Evolutionary conservation across 2,113 vertebrate species (phyloP), one percentile per base, ranked within the genome.

Genomic region (Otus sunia): DNA sequence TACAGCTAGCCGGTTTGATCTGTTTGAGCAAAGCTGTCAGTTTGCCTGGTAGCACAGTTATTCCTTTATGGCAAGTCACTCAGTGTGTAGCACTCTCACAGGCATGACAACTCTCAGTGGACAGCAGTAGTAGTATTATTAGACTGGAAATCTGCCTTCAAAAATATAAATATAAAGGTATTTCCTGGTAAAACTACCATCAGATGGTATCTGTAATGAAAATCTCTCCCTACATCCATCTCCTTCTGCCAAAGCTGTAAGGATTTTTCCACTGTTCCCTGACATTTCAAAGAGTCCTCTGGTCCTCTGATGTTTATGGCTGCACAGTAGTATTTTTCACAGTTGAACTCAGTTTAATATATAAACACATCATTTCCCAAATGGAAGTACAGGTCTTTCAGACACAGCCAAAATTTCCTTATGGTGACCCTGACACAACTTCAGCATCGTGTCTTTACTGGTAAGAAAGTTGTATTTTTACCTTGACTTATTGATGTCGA

Each of bases 111-210:
- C 14, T 68, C 36, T 68, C 66, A 45, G 52, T 1, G 3, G 78
- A 53, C 47, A 68, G 74, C 30, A 85, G n/a, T 1, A 72, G 23
- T 10, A 75, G 39, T 59, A 72, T 47, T 64, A 82, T 66, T 86
- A 64, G 82, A 41, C 62, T 90, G 78, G 91, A 76, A 90, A 85
- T 1, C 5, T 83, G 66, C 62, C 88, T 94, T 49, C 37, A 74
- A 92, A 96, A 88, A 86, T 53, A 66, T 4, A 90, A 83, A 83
- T 43, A 55, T 25, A 64, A 23, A 82, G 36, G 73, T 94, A 83
- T 83, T 93, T 90, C 66, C 78, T 86, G 53, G 21, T 93, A 88
- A 83, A 93, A 72, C 21, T 88, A 73, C 25, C 12, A 76, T 94
- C 36, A 79, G 86, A 69, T 47, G 41, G 27, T 86, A 73, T 90